Evolutionary conservation across 2,113 vertebrate species (phyloP), one percentile per base, ranked within the genome.

Genomic region (Sitta europaea): DNA sequence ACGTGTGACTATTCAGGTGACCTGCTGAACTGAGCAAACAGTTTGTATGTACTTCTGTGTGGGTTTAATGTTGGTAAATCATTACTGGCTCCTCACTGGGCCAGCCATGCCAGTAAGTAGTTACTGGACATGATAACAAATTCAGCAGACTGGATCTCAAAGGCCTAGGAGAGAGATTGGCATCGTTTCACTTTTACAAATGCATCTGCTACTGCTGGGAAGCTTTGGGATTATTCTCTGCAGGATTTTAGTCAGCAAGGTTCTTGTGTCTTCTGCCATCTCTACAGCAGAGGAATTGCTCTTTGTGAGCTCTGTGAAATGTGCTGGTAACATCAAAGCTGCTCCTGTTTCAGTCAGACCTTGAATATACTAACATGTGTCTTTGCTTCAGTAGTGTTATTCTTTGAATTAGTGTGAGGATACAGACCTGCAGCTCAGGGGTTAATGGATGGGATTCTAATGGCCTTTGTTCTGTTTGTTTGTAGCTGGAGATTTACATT

Each of bases 401-500:
- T 84, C 59, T 84, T 40, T 63, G 51, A 53, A 13, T 13, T 25
- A 35, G 12, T 17, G 47, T 40, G 54, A n/a, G 21, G 35, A 33
- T 35, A 20, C 16, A 35, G 66, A 62, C 8, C 5, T 86, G 55
- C 36, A 84, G 12, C 35, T 55, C 33, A 20, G 13, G n/a, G 35
- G 11, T 40, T n/a, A 5, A 27, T 21, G 10, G 25, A 19, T n/a
- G 33, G 31, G 22, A 11, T 62, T 66, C 75, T 96, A 57, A 96
- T 1, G 0, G 5, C 2, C n/a, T 90, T 27, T 74, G 12, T 91
- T 84, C 86, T 88, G 55, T 66, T 90, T 58, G 4, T 93, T 97
- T 96, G 47, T 96, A 99, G 99, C 79, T 99, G 99, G 99, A 98
- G 98, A 88, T 99, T 99, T 78, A 63, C 93, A 15, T 99, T 99